Percentiles rank a stretch among this genome's conserved stretches.
Evolutionary conservation across 2,888 invertebrate genomes (phyloP).

Genomic region (Ochlodes sylvanus): DNA sequence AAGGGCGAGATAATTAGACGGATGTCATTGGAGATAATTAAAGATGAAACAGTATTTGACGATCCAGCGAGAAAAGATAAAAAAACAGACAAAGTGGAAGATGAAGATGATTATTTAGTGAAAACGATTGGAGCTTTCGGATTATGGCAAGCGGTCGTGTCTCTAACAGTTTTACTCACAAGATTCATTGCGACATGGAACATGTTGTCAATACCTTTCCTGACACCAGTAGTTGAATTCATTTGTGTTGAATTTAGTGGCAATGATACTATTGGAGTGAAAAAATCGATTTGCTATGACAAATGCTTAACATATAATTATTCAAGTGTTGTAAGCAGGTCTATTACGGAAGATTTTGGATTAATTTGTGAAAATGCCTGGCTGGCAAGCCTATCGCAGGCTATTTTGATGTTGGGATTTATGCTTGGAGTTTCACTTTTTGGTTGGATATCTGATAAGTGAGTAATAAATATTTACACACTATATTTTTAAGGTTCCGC

Average conservation of each 20-base stretch:
- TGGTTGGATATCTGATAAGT: slow-evolving; percentile 69
- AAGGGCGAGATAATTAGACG: slow-evolving; percentile 15
- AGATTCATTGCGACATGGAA: slow-evolving; percentile 58
- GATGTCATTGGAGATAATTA: slow-evolving; percentile 19
- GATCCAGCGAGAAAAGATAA: slow-evolving; percentile 12
- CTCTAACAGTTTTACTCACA: slow-evolving; percentile 46
- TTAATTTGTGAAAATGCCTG: slow-evolving; percentile 61
- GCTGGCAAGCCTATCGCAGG: slow-evolving; percentile 62
- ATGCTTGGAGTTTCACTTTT: slow-evolving; percentile 56
- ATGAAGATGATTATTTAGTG: slow-evolving; percentile 60
- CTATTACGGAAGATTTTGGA: slow-evolving; percentile 57
- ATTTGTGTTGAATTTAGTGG: slow-evolving; percentile 52
- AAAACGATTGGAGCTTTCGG: slow-evolving; percentile 63
- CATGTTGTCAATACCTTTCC: slow-evolving; percentile 55
- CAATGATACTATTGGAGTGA: slow-evolving; percentile 44
- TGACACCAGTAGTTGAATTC: slow-evolving; percentile 59
- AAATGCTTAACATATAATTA: slow-evolving; percentile 55
- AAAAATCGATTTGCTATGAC: slow-evolving; percentile 58
- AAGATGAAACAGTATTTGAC: neutral
- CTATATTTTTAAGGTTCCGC: neutral
- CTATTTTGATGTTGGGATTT: slow-evolving; percentile 61
- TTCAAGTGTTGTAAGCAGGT: slow-evolving; percentile 53
- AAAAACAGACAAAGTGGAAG: slow-evolving; percentile 22
- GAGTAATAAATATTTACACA: slow-evolving; percentile 48
- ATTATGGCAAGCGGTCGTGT: slow-evolving; percentile 55